Base-by-base conservation (phyloP, 1,140 invertebrate species). In the Cydia pomonella region DNA sequence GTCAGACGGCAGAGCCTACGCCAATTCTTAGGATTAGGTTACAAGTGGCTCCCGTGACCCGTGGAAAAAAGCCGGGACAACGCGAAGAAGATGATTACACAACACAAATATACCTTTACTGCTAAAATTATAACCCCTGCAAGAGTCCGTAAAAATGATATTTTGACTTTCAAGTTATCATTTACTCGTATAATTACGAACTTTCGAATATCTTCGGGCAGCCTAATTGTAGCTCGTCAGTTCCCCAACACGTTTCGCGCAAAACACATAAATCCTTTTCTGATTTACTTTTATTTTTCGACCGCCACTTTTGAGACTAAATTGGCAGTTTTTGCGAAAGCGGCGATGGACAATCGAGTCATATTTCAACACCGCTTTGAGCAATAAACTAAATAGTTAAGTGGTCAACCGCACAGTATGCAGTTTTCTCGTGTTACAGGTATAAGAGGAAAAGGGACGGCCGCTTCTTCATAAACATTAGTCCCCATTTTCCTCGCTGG, bases 351-450 rank as follows among this genome's bases (percentile, higher is more conserved):
- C 64, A 69, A 69, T 69, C 64, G 64, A 38, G 64, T 69, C 64
- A 69, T 69, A 69, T 69, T 69, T 69, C 64, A 69, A 38, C 64
- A 69, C 64, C 18, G 29, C 64, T 18, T 69, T 16, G 16, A n/a
- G 64, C 33, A 33, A 33, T 69, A 33, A 33, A 69, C 64, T 69
- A 69, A 69, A 69, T 69, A 69, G 64, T 69, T 69, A 69, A 69
- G 64, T 5, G 33, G 64, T 41, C 64, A 66, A 66, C 64, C 64
- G 16, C 64, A 66, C 27, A 66, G 29, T 29, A 29, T 29, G 3
- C 29, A 29, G 29, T 29, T 29, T 29, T 29, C 29, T 29, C 29
- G 29, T 29, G 4, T 29, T 29, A 5, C 29, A 29, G 29, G 29
- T 29, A n/a, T n/a, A n/a, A n/a, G n/a, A n/a, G n/a, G n/a, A n/a